Evolutionary conservation across 2,888 invertebrate genomes (phyloP).

Genomic region (Andrena hattorfiana): DNA sequence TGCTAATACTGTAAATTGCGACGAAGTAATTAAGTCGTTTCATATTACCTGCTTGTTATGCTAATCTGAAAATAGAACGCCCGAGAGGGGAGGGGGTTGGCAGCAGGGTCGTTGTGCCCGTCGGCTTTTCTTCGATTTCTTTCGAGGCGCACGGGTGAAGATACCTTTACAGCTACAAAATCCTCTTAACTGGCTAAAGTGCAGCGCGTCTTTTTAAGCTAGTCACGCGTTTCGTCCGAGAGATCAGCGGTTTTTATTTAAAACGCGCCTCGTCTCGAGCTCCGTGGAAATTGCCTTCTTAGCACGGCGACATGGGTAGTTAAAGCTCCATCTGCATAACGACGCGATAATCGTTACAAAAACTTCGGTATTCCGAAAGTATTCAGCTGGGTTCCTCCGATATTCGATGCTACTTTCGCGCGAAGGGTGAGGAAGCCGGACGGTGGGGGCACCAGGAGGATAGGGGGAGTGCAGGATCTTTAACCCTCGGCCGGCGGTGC

Average conservation of each 20-base stretch:
- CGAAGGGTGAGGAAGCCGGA: background rate
- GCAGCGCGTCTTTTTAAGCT: background rate
- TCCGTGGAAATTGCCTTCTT: background rate
- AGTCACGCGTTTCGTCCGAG: background rate
- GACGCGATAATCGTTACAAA: background rate
- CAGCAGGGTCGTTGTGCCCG: conserved; percentile 23
- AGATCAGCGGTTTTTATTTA: background rate
- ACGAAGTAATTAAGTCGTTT: conserved; percentile 41
- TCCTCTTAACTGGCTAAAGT: conserved; percentile 23
- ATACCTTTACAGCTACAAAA: conserved; percentile 29
- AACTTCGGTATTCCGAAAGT: background rate
- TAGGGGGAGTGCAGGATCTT: background rate
- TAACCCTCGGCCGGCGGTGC: background rate
- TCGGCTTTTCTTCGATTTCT: conserved; percentile 32
- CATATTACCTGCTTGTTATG: conserved; percentile 42
- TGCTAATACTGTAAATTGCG: conserved; percentile 35
- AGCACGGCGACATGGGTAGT: background rate
- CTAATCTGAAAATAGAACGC: conserved; percentile 45
- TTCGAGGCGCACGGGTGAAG: background rate
- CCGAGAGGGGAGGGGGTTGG: conserved; percentile 10
- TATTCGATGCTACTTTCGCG: background rate
- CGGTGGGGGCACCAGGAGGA: background rate
- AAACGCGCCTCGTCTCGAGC: background rate
- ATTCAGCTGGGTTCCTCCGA: background rate
- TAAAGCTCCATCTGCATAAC: conserved; percentile 2